Evolutionary conservation across 2,888 invertebrate genomes (phyloP), one percentile per base, ranked within the genome.

Genomic region (Carterocephalus palaemon): DNA sequence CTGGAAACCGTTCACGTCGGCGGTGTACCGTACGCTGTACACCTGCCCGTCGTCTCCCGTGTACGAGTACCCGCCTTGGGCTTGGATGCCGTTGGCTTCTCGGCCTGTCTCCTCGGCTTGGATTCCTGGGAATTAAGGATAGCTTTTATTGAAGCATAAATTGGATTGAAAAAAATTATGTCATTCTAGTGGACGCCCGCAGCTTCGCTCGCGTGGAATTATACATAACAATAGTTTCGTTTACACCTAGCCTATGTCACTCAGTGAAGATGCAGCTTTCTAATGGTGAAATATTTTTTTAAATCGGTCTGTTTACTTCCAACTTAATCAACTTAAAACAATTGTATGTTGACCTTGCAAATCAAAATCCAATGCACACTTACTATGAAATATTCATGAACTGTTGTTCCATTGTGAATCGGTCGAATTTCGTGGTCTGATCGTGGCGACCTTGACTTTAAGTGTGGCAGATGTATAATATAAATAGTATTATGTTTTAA

Each of bases 11-110:
- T 84, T 80, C 52, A 57, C 69, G 26, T 67, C 85, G 50, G 85
- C 85, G 0, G 79, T 84, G 54, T 86, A 85, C 41, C 76, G 77
- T 45, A 90, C 77, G 52, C 81, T 80, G 71, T 88, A 88, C 2
- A 85, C 76, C 58, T 88, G 88, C 2, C 90, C 90, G 42, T 90
- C 90, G 3, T 90, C 90, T 1, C 89, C 88, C 1, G 88, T 88
- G 73, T 90, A 90, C 0, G 88, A 83, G 73, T 87, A 90, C 9
- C 82, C 78, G 1, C 91, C 91, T 24, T 83, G 77, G 0, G 90
- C 90, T 47, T 86, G 81, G 63, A 77, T 85, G 3, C 85, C 86
- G 54, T 83, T 71, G 33, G 71, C 67, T 59, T 85, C 85, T 0
- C 70, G 74, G 0, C 84, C 85, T 0, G 67, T 58, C 38, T 84